Evolutionary conservation across 2,113 vertebrate species (phyloP).

Genomic region (Patagioenas fasciata): DNA sequence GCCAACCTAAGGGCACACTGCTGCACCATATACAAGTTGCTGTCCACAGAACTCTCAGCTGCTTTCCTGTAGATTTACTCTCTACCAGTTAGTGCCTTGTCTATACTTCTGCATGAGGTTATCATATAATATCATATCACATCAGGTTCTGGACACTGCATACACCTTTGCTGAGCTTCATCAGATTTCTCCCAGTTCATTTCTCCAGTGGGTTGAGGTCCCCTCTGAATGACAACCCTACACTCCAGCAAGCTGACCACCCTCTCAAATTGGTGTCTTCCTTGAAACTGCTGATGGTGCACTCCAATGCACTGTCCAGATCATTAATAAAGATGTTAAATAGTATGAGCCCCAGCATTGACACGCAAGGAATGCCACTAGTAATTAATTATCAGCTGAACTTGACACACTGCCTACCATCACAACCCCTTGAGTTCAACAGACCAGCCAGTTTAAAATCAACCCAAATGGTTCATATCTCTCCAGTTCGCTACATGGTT

Average conservation of each 20-base stretch:
- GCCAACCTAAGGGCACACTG: not conserved
- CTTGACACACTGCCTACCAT: not conserved
- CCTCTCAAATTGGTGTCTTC: not conserved
- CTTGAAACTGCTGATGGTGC: not conserved
- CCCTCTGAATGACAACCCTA: not conserved
- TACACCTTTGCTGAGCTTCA: not conserved
- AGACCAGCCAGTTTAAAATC: not conserved
- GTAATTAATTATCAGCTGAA: not conserved
- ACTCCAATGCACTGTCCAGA: not conserved
- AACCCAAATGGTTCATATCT: not conserved
- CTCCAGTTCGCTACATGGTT: not conserved
- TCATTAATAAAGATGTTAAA: not conserved
- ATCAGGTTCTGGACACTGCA: not conserved
- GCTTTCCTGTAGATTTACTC: not conserved
- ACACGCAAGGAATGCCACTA: not conserved
- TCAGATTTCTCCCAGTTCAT: too few relatives aligned
- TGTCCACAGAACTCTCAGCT: not conserved
- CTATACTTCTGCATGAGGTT: not conserved
- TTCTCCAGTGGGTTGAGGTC: not conserved
- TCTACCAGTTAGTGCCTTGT: not conserved
- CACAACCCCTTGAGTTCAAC: fast-evolving
- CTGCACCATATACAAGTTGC: not conserved
- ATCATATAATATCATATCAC: not conserved
- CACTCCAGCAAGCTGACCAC: not conserved
- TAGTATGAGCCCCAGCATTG: not conserved